These are phyloP conservation scores for Sigmodon hispidus DNA, from an alignment of 2,113 vertebrate species.

Conservation along the genomic window DNA sequence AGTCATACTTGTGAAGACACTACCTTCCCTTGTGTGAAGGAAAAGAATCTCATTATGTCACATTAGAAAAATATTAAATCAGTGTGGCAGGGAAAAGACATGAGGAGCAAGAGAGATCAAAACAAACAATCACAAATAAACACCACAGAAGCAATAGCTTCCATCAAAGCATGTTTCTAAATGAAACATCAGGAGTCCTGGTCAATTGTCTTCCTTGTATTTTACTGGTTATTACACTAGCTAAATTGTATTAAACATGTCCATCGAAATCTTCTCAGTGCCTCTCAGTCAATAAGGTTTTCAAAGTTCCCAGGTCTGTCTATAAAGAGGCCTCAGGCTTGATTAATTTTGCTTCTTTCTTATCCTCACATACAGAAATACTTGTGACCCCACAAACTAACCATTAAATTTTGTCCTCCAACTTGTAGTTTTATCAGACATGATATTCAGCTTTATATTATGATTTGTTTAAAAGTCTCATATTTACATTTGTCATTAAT, in stretches of 20 bases:
- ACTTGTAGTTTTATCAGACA: too few species aligned
- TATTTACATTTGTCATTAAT: not conserved
- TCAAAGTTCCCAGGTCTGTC: conserved; percentile 6
- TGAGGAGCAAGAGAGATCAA: not conserved
- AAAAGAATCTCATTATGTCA: not conserved
- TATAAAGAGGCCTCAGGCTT: conserved; percentile 21
- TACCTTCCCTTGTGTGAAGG: not conserved
- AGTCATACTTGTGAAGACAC: not conserved
- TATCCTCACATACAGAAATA: accelerated
- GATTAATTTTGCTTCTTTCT: not conserved
- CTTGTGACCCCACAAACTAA: not conserved
- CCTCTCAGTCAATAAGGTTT: conserved; percentile 20
- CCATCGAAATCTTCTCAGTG: not conserved
- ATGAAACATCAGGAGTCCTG: not conserved
- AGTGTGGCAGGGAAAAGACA: not conserved
- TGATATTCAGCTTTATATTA: too few species aligned
- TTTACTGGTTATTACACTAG: conserved; percentile 31
- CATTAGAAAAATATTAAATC: not conserved
- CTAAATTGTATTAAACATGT: conserved; percentile 31
- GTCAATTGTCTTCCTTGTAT: not conserved
- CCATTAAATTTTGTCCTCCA: not conserved
- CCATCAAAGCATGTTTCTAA: not conserved
- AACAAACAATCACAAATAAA: not conserved
- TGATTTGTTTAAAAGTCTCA: not conserved
- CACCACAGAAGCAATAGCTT: too few species aligned